Conservation (phyloP, 1,140 invertebrate species). For the Heliothis subflexa region DNA sequence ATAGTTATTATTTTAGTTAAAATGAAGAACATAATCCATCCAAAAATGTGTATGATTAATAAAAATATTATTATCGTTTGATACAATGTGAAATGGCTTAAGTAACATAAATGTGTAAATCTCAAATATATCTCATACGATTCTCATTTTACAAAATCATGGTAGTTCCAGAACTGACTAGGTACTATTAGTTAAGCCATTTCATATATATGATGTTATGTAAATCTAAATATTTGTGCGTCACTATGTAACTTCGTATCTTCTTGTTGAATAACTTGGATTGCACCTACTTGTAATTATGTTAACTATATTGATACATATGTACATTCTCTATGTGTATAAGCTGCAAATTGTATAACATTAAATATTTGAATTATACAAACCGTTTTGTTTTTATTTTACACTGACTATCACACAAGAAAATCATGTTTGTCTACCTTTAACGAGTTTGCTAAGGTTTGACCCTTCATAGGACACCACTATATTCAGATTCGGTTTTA, state of each 20-base stretch:
- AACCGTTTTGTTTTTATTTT: slow-evolving; percentile 53
- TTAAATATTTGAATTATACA: slow-evolving; percentile 74
- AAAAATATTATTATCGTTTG: slow-evolving; percentile 57
- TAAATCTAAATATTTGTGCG: slow-evolving; percentile 12
- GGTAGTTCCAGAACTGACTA: background rate
- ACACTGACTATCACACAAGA: background rate
- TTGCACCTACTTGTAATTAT: slow-evolving; percentile 49
- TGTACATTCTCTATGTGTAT: slow-evolving; percentile 78
- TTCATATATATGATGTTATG: slow-evolving; percentile 2
- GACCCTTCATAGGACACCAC: too few species aligned
- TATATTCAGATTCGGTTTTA: too few species aligned
- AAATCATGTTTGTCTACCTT: too few species aligned
- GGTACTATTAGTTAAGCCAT: slow-evolving; percentile 16
- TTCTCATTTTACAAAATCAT: background rate
- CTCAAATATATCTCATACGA: background rate
- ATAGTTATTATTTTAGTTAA: slow-evolving; percentile 79
- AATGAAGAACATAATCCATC: slow-evolving; percentile 72
- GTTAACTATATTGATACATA: slow-evolving; percentile 60
- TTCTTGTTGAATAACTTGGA: background rate
- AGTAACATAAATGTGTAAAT: background rate
- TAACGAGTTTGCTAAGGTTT: too few species aligned
- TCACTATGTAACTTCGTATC: background rate
- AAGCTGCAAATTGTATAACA: slow-evolving; percentile 75
- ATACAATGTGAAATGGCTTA: slow-evolving; percentile 51
- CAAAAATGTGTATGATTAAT: slow-evolving; percentile 76